Evolutionary conservation across 2,113 vertebrate genomes (phyloP).

Genomic region (Amphiprion ocellaris): DNA sequence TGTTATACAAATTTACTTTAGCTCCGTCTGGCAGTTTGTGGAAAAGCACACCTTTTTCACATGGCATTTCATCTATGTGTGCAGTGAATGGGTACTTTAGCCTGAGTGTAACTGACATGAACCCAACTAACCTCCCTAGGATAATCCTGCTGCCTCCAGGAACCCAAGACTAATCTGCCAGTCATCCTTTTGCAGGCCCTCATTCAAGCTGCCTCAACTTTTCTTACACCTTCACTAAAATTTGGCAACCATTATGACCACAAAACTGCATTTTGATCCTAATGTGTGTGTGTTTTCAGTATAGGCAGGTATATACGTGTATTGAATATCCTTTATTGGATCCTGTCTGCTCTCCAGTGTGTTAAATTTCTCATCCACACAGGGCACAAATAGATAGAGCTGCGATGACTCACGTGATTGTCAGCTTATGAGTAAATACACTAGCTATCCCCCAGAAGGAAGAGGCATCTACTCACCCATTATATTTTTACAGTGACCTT

Average conservation of each 20-base stretch:
- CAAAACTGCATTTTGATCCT: constrained; percentile 39
- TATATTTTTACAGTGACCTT: constrained; percentile 74
- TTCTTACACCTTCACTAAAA: constrained; percentile 56
- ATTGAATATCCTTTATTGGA: not conserved
- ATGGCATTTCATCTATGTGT: constrained; percentile 54
- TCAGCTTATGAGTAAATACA: constrained; percentile 37
- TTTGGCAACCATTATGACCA: constrained; percentile 54
- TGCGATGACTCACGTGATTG: constrained; percentile 36
- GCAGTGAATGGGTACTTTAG: constrained; percentile 61
- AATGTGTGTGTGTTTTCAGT: constrained; percentile 32
- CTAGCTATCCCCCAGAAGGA: constrained; percentile 24
- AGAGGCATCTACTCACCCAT: constrained; percentile 36
- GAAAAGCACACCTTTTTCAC: constrained; percentile 9
- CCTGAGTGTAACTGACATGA: constrained; percentile 68
- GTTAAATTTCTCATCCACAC: constrained; percentile 25
- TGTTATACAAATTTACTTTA: constrained; percentile 21
- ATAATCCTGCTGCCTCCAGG: constrained; percentile 81
- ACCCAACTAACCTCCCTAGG: constrained; percentile 59
- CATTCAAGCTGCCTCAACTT: constrained; percentile 58
- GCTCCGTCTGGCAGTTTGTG: not conserved
- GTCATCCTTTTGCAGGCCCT: constrained; percentile 65
- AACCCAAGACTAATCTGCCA: constrained; percentile 82
- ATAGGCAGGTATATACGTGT: not conserved
- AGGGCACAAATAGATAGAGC: constrained; percentile 37
- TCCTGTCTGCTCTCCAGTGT: constrained; percentile 28